These are phyloP conservation scores for Hyposoter didymator DNA, from an alignment of 2,888 invertebrate genomes.

Conservation along the genomic window DNA sequence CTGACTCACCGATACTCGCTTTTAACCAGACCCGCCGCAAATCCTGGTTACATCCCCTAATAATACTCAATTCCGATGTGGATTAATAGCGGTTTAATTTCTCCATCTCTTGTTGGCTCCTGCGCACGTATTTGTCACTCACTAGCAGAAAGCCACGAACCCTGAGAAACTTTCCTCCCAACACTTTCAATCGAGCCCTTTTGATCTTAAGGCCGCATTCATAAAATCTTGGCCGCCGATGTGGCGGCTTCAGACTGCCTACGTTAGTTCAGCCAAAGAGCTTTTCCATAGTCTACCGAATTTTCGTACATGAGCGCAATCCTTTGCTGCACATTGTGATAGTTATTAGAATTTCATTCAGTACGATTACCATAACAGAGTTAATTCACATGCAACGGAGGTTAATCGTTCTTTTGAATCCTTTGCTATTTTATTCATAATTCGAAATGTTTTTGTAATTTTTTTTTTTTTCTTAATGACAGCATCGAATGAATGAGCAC, in stretches of 20 bases:
- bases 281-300: conserved; percentile 12
- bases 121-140: conserved; percentile 12
- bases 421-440: background rate
- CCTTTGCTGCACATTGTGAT: background rate
- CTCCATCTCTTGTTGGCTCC: conserved; percentile 61
- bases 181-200: background rate
- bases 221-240: conserved; percentile 15
- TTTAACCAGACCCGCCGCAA: conserved; percentile 82
- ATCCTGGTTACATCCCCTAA: conserved; percentile 83
- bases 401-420: background rate
- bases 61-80: conserved; percentile 84
- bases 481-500: no score
- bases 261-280: conserved; percentile 35
- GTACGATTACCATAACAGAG: background rate
- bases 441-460: background rate
- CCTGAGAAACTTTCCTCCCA: background rate
- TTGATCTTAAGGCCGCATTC: background rate
- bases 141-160: background rate
- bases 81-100: conserved; percentile 84
- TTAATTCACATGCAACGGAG: background rate
- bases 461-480: background rate
- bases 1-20: conserved; percentile 78
- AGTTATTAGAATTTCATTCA: background rate
- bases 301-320: conserved; percentile 2
- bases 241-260: conserved; percentile 17